Conservation (phyloP, 2,888 invertebrate species). For the Colostygia pectinataria region DNA sequence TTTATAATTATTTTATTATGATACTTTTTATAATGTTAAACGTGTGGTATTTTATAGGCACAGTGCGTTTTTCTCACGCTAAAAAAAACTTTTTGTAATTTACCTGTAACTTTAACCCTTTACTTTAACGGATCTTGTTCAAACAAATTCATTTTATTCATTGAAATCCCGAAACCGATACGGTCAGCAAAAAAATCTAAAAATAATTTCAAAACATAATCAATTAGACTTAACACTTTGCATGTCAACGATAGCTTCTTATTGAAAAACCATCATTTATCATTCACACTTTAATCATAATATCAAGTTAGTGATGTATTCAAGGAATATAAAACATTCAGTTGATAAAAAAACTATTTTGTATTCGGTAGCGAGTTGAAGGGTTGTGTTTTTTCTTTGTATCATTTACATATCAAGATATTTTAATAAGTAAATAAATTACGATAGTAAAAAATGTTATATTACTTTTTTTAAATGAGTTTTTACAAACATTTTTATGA, state of each 20-base stretch:
- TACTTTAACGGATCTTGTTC: not conserved
- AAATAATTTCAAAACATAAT: conserved; percentile 53
- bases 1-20: too few species aligned
- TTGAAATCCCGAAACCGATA: conserved; percentile 32
- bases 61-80: not conserved
- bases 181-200: conserved; percentile 34
- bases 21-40: too few species aligned
- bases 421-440: not conserved
- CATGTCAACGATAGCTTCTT: conserved; percentile 53
- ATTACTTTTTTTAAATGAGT: too few species aligned
- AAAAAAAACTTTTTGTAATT: too few species aligned
- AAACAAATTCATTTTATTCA: conserved; percentile 27
- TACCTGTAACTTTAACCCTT: conserved; percentile 7
- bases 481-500: too few species aligned
- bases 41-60: too few species aligned
- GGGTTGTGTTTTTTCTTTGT: conserved; percentile 40
- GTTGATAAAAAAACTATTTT: conserved; percentile 32
- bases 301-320: conserved; percentile 50
- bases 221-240: conserved; percentile 62
- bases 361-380: conserved; percentile 24
- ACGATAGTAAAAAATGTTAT: not conserved
- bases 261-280: conserved; percentile 47
- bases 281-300: conserved; percentile 50
- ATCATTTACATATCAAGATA: conserved; percentile 43
- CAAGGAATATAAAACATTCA: conserved; percentile 46